Base-by-base conservation (phyloP, 2,113 vertebrate species). In the Dryoscopus gambensis region DNA sequence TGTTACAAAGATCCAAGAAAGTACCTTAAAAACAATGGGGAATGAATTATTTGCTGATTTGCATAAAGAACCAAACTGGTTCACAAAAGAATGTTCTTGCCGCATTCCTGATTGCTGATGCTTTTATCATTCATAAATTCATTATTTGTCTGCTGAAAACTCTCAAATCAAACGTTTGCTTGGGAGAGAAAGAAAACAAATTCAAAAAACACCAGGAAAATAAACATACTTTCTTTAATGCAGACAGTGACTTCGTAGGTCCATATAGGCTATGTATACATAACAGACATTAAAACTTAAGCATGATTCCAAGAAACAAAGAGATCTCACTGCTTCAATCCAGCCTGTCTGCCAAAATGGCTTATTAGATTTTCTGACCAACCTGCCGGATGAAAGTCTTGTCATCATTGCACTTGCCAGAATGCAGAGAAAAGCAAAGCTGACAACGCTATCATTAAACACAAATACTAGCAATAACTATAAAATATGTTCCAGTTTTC, bases 351-450 rank as follows among this genome's bases (percentile, higher is more conserved):
- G 84, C 69, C 84, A 94, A 89, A 91, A 59, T 31, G 35, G 24
- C 11, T 78, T 64, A 70, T 71, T 84, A 84, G 90, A 81, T 96
- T 94, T 94, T 94, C 62, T 93, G 84, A 85, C 44, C 57, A 87
- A 50, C 44, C 49, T 11, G 15, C 24, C 60, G 57, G 46, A 85
- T 90, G 35, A 79, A 94, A 91, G 78, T 71, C 56, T 60, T 76
- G 33, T 56, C 44, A 60, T 82, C 33, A 44, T 21, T 71, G 33
- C 30, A 28, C 24, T 89, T 93, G 69, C 35, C 82, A 91, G 75
- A 55, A 30, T 0, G 0, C 0, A 7, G 49, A 68, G 40, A 75
- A 82, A 13, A 71, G 70, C 21, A 64, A 84, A 93, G 44, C 40
- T 81, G 71, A 71, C 27, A 55, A 3, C 1, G 12, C 33, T 56